phyloP scores from a whole-genome alignment of 2,113 vertebrate genomes.

The Triplophysa rosa region DNA sequence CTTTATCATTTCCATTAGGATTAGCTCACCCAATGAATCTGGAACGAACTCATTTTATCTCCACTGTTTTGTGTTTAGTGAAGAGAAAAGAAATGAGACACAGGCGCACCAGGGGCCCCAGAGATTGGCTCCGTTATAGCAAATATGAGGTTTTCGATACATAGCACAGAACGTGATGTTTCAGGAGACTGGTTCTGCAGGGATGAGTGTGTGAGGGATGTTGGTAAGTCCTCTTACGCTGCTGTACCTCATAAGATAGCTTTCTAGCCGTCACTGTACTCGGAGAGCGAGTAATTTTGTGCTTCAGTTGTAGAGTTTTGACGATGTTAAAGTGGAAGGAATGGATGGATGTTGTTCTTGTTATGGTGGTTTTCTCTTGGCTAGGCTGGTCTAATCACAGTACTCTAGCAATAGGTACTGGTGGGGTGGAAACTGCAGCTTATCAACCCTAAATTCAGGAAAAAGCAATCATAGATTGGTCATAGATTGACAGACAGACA shows the following conservation, averaged over 20 bases:
- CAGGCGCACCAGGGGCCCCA: not conserved
- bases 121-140: not conserved
- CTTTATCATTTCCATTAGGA: constrained; percentile 34
- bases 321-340: constrained; percentile 12
- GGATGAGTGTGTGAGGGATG: constrained; percentile 1
- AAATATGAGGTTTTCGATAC: constrained; percentile 4
- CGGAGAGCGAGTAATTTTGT: not conserved
- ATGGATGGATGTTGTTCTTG: constrained; percentile 18
- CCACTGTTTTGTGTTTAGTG: constrained; percentile 17
- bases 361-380: constrained; percentile 31
- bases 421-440: not conserved
- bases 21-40: constrained; percentile 12
- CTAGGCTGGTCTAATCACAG: not conserved
- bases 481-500: too few species aligned
- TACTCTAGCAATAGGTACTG: not conserved
- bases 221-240: not conserved
- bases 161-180: constrained; percentile 9
- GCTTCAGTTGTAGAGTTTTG: constrained; percentile 12
- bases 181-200: not conserved
- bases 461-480: too few species aligned
- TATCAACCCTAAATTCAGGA: too few species aligned
- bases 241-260: not conserved
- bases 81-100: constrained; percentile 6
- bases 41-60: not conserved
- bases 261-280: not conserved